Evolutionary conservation across 2,888 invertebrate species (phyloP), one percentile per base, ranked within the genome.

Genomic region (Hanleya hanleyi): DNA sequence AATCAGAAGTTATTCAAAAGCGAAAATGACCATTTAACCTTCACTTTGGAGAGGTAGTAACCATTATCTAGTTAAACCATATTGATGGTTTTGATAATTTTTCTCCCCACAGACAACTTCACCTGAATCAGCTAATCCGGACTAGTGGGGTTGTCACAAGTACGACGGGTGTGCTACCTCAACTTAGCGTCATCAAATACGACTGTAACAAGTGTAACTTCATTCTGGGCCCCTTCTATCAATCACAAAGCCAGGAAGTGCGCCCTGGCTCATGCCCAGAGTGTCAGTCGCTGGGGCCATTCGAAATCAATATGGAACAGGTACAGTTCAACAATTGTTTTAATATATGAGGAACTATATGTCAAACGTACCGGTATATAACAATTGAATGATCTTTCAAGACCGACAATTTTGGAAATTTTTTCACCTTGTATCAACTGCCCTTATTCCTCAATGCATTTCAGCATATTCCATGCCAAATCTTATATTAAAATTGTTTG

Each of bases 191-290:
- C 50, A 95, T 99, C 67, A 99, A 98, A 89, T 99, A 97, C 88
- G 98, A 99, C 91, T 99, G 99, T 92, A 95, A 95, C 81, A 95
- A 97, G 85, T 99, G 99, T 90, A 96, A 96, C 7, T 98, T 96
- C 88, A 93, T 99, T 33, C 92, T 99, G 81, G 99, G 99, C 0
- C 99, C 99, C 0, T 99, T 97, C 89, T 95, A 96, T 22, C 99
- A 99, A 92, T 94, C 95, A 0, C 97, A 98, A 91, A 95, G 95
- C 86, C 92, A 95, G 3, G 99, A 99, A 92, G 95, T 98, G 0
- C 96, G 96, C 86, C 99, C 99, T 0, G 97, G 97, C 0, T 95
- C 96, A 0, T 99, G 99, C 92, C 99, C 99, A 0, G 98, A 99
- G 88, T 99, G 99, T 93, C 99, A 99, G 90, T 97, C 97, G 85